These are phyloP conservation scores for Aradophagus sp. DNA, from an alignment of 1,140 invertebrate species.

Conservation along the genomic window DNA sequence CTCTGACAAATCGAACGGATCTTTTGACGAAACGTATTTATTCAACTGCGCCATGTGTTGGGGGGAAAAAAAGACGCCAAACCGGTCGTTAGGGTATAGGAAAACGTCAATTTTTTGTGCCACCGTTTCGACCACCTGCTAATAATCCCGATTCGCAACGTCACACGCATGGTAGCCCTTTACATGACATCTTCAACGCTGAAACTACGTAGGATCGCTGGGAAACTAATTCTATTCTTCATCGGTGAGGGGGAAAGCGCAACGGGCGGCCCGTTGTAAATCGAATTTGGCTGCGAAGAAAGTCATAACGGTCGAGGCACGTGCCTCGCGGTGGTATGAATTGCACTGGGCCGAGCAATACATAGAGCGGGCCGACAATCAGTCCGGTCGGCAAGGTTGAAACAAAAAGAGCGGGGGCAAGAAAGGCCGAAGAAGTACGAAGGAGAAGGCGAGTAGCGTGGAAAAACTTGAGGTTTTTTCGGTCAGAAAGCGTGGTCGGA, in stretches of 20 bases:
- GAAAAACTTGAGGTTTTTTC: slow-evolving; percentile 18
- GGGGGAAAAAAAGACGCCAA: slow-evolving; percentile 4
- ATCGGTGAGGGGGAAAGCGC: slow-evolving; percentile 10
- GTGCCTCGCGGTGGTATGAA: slow-evolving; percentile 13
- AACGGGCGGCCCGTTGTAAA: slow-evolving; percentile 28
- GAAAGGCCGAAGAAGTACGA: not conserved
- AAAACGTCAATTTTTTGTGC: slow-evolving; percentile 27
- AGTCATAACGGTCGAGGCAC: slow-evolving; percentile 31
- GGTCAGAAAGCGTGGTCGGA: slow-evolving; percentile 41
- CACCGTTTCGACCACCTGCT: slow-evolving; percentile 35
- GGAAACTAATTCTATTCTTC: slow-evolving; percentile 6
- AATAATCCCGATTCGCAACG: slow-evolving; percentile 32
- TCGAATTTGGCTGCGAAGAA: slow-evolving; percentile 36
- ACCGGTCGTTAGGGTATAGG: slow-evolving; percentile 7
- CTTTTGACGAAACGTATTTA: slow-evolving; percentile 42
- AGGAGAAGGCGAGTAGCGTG: slow-evolving; percentile 1
- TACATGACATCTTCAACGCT: slow-evolving; percentile 14
- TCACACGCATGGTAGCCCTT: slow-evolving; percentile 26
- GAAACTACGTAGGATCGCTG: slow-evolving; percentile 21
- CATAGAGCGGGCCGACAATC: slow-evolving; percentile 12
- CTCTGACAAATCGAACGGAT: slow-evolving; percentile 50
- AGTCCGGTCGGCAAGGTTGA: slow-evolving; percentile 9
- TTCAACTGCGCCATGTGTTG: slow-evolving; percentile 44
- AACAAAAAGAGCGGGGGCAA: not conserved
- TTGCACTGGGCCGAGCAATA: not conserved